Base-by-base conservation (phyloP, 1,140 invertebrate genomes). In the Trichoplusia ni region DNA sequence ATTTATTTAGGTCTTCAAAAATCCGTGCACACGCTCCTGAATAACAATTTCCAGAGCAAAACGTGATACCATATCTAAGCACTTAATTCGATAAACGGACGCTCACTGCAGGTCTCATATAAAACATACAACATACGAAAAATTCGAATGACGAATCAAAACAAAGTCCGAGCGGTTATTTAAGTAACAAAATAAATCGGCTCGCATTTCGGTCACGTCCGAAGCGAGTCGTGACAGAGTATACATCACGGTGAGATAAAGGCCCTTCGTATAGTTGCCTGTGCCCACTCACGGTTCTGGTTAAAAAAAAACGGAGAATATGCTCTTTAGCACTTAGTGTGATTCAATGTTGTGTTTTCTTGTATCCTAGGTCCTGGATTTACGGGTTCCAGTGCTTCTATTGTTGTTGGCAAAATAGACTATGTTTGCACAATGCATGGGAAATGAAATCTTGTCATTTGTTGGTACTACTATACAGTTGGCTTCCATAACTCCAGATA, bases 191-290 rank as follows among this genome's bases (percentile, higher is more conserved):
- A 81, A 79, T 79, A 83, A 81, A 81, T 77, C 73, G 71, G 66
- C 71, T 77, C 73, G 74, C 77, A 87, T 87, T 82, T 79, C 70
- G 78, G 84, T 87, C 86, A 89, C 86, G 86, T 89, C 71, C 67
- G 73, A 69, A 67, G 49, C 71, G 51, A 75, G 69, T 85, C 86
- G 86, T 87, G 86, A 87, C 83, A 81, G 77, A 60, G 69, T 75
- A 66, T 85, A 84, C 75, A 80, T 86, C 82, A 84, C 77, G 79
- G 61, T 67, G 76, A 87, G 86, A 89, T 89, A 87, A 89, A 86
- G 84, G 79, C 73, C 75, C 79, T 75, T 71, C 68, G 79, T 75
- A 75, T 71, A 71, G 31, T 42, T 60, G 63, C 67, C 75, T 67
- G 71, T 61, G 70, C 71, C 78, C 77, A 79, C 79, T 83, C 79